These are phyloP conservation scores for Salvelinus alpinus DNA, from an alignment of 2,113 vertebrate species.

Conservation along the genomic window DNA sequence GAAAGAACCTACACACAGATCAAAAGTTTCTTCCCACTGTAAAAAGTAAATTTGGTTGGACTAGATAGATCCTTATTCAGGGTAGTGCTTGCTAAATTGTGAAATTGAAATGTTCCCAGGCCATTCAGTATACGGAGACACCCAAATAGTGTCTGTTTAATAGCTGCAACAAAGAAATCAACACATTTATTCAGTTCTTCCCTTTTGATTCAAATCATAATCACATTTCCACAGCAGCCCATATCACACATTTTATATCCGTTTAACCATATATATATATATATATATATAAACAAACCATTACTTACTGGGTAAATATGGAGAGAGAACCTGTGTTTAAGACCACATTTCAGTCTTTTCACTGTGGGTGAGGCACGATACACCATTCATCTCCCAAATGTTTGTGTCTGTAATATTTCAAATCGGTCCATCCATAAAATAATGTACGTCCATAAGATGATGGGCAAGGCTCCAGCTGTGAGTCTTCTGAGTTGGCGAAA, in stretches of 20 bases:
- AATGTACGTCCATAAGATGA: neutral
- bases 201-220: conserved; percentile 26
- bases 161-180: conserved; percentile 23
- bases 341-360: neutral
- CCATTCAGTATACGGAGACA: no score
- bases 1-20: no score
- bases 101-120: no score
- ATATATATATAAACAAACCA: conserved; percentile 32
- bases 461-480: neutral
- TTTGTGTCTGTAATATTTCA: neutral
- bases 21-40: no score
- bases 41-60: no score
- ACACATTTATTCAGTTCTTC: conserved; percentile 11
- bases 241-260: neutral
- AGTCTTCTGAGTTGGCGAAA: neutral
- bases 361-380: neutral
- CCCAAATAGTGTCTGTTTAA: neutral
- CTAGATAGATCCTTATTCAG: no score
- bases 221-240: neutral
- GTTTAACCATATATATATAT: neutral
- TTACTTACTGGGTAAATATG: conserved; percentile 1
- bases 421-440: conserved; percentile 10
- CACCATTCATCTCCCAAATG: conserved; percentile 11
- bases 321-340: neutral
- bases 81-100: no score